Conservation (phyloP, 2,888 invertebrate genomes). For the Chrysotoxum bicinctum region DNA sequence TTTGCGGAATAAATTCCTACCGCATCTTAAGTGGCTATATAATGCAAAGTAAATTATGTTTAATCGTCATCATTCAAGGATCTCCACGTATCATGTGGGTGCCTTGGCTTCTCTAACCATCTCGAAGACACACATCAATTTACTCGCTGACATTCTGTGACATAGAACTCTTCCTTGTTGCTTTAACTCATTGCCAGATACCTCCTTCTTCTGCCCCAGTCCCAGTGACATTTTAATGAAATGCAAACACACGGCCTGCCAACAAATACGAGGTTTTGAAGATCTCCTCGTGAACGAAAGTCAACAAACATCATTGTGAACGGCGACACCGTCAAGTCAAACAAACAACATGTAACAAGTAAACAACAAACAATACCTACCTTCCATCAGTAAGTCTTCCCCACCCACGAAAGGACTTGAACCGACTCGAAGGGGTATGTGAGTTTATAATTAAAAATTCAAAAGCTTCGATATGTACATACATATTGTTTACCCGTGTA, state of each 20-base stretch:
- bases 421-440: constrained; percentile 28
- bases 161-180: constrained; percentile 47
- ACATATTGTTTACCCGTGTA: constrained; percentile 42
- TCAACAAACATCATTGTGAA: constrained; percentile 63
- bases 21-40: background rate
- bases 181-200: constrained; percentile 3
- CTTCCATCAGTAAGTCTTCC: constrained; percentile 15
- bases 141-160: constrained; percentile 54
- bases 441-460: constrained; percentile 73
- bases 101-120: background rate
- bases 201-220: constrained; percentile 9
- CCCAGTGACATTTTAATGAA: constrained; percentile 69
- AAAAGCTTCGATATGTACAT: constrained; percentile 43
- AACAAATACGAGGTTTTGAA: constrained; percentile 48
- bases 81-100: background rate
- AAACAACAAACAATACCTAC: constrained; percentile 64
- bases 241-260: constrained; percentile 69
- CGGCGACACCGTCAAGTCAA: constrained; percentile 67
- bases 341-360: constrained; percentile 71
- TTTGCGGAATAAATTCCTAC: background rate
- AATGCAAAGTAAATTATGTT: constrained; percentile 8
- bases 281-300: constrained; percentile 49
- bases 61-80: constrained; percentile 22
- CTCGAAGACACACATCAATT: constrained; percentile 38
- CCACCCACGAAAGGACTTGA: background rate